Evolutionary conservation across 2,888 invertebrate species (phyloP).

Genomic region (Tinea pellionella): DNA sequence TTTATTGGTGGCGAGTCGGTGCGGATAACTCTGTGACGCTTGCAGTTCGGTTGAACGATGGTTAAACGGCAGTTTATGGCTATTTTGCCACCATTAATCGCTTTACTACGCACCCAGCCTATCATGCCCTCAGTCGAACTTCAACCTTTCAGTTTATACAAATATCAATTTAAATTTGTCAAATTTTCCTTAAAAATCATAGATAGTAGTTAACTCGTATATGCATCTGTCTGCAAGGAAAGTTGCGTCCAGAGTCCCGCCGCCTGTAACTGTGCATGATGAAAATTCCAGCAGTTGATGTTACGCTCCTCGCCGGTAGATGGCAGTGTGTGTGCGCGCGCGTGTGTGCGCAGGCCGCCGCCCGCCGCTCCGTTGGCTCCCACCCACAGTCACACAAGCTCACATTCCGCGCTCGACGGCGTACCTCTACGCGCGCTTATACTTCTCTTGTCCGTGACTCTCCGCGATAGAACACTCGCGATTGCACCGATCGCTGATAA

Average conservation of each 20-base stretch:
- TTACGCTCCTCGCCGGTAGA: constrained; percentile 57
- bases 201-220: neutral
- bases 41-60: constrained; percentile 70
- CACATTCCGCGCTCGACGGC: constrained; percentile 59
- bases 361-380: constrained; percentile 34
- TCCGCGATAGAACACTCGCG: constrained; percentile 21
- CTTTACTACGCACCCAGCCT: constrained; percentile 54
- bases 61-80: constrained; percentile 69
- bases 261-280: neutral
- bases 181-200: neutral
- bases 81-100: constrained; percentile 69
- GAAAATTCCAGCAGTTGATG: constrained; percentile 18
- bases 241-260: neutral
- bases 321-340: constrained; percentile 34
- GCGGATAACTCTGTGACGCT: constrained; percentile 49
- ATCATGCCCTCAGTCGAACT: constrained; percentile 36
- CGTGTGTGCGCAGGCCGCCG: constrained; percentile 52
- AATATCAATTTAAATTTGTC: neutral
- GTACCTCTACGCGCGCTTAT: constrained; percentile 54
- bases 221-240: neutral
- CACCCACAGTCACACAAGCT: constrained; percentile 31
- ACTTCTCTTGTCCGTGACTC: neutral
- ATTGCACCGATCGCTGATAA: neutral
- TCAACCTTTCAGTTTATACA: neutral
- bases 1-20: constrained; percentile 63